These are phyloP conservation scores for Phalacrocorax aristotelis DNA, from an alignment of 2,113 vertebrate genomes.

Conservation along the genomic window DNA sequence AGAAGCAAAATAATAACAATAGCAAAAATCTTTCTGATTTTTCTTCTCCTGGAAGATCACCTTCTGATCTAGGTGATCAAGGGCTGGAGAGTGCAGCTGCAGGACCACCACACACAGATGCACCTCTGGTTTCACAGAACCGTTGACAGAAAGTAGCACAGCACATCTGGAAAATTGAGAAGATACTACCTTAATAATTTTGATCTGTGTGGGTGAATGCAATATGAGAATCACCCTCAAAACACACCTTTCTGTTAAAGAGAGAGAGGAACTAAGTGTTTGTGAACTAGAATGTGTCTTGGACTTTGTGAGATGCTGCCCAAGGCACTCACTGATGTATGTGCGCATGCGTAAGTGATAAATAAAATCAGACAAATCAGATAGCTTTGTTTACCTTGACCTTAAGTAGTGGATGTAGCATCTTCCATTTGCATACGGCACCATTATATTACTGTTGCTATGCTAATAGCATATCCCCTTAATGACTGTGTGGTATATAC, in stretches of 20 bases:
- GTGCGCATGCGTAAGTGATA: not conserved
- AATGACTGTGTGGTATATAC: not conserved
- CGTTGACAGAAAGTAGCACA: not conserved
- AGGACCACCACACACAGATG: not conserved
- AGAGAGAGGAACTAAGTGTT: not conserved
- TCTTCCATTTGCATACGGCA: not conserved
- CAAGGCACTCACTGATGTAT: not conserved
- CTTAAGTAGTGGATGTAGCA: not conserved
- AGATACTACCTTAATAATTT: not conserved
- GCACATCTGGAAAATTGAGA: not conserved
- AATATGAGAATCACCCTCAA: not conserved
- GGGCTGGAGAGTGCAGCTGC: not conserved
- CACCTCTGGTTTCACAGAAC: not conserved
- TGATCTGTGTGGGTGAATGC: not conserved
- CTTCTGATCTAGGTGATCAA: not conserved
- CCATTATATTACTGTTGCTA: not conserved
- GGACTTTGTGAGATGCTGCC: not conserved
- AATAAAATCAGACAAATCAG: conserved; percentile 6
- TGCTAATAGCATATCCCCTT: not conserved
- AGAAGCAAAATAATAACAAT: not conserved
- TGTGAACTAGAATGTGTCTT: not conserved
- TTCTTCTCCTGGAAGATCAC: too few relatives aligned
- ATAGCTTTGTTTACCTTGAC: conserved; percentile 6
- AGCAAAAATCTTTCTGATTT: not conserved
- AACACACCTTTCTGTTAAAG: not conserved